phyloP scores from a whole-genome alignment of 1,140 invertebrate genomes.

The Copidosoma floridanum region DNA sequence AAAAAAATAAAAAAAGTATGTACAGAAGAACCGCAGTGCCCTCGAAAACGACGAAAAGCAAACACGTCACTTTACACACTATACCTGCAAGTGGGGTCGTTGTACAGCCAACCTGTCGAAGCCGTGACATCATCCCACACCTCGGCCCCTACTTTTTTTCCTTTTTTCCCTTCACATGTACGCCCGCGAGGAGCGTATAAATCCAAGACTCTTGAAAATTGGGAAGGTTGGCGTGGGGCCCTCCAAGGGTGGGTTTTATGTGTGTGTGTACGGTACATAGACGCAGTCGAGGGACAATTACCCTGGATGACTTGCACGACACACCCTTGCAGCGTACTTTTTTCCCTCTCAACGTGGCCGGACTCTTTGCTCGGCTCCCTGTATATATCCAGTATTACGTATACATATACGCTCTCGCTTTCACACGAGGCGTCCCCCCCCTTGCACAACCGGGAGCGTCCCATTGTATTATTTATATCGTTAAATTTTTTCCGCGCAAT shows the following conservation, averaged over 20 bases:
- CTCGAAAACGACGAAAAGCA: slow-evolving; percentile 15
- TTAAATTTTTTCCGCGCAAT: neutral
- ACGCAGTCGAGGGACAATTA: slow-evolving; percentile 41
- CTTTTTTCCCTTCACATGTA: neutral
- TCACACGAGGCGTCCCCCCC: neutral
- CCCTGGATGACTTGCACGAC: slow-evolving; percentile 50
- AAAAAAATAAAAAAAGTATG: slow-evolving; percentile 3
- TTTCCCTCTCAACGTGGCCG: neutral
- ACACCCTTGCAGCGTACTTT: slow-evolving; percentile 29
- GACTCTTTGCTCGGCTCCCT: too few species aligned
- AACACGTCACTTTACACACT: slow-evolving; percentile 24
- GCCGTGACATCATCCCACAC: slow-evolving; percentile 22
- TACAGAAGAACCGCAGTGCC: neutral
- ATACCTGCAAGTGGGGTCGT: slow-evolving; percentile 18
- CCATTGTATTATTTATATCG: too few species aligned
- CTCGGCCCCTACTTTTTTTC: neutral
- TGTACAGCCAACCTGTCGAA: slow-evolving; percentile 11
- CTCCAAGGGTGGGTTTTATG: too few species aligned
- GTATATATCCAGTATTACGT: neutral
- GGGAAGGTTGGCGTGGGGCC: too few species aligned
- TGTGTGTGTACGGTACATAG: neutral
- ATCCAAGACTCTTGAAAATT: too few species aligned
- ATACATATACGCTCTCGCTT: neutral
- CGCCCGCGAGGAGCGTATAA: too few species aligned
- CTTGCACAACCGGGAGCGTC: too few species aligned